These are phyloP conservation scores for Vanessa tameamea DNA, from an alignment of 1,140 invertebrate species.

Conservation along the genomic window DNA sequence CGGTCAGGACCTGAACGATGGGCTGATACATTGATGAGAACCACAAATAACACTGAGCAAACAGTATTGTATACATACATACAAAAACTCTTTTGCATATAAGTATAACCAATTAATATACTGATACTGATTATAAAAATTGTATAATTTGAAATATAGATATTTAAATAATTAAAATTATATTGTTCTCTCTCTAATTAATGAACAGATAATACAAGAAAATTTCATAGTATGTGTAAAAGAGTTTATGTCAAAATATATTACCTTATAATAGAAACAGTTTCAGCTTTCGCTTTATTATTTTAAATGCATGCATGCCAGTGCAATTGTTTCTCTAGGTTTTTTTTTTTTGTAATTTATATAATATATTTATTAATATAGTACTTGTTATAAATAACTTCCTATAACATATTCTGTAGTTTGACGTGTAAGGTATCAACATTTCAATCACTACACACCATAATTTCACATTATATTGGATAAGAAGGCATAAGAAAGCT, in stretches of 20 bases:
- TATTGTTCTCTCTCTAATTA: background rate
- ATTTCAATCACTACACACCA: constrained; percentile 13
- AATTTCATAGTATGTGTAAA: constrained; percentile 18
- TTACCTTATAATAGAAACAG: background rate
- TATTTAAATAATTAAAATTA: background rate
- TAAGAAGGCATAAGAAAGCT: background rate
- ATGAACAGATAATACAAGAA: background rate
- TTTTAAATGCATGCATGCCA: constrained; percentile 8
- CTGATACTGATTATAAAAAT: background rate
- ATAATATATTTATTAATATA: background rate
- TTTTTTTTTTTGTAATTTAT: background rate
- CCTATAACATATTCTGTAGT: background rate
- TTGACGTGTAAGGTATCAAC: background rate
- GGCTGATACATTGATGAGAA: constrained; percentile 66
- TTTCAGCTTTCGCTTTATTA: constrained; percentile 6
- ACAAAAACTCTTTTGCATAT: constrained; percentile 31
- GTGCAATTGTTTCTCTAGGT: background rate
- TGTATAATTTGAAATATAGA: background rate
- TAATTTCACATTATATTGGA: constrained; percentile 12
- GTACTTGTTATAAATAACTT: background rate
- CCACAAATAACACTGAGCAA: constrained; percentile 29
- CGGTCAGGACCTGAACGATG: constrained; percentile 75
- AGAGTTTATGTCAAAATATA: constrained; percentile 22
- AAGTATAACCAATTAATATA: background rate
- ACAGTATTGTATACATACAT: constrained; percentile 38